These are phyloP conservation scores for Callopanchax toddi DNA, from an alignment of 2,113 vertebrate species.

Conservation along the genomic window DNA sequence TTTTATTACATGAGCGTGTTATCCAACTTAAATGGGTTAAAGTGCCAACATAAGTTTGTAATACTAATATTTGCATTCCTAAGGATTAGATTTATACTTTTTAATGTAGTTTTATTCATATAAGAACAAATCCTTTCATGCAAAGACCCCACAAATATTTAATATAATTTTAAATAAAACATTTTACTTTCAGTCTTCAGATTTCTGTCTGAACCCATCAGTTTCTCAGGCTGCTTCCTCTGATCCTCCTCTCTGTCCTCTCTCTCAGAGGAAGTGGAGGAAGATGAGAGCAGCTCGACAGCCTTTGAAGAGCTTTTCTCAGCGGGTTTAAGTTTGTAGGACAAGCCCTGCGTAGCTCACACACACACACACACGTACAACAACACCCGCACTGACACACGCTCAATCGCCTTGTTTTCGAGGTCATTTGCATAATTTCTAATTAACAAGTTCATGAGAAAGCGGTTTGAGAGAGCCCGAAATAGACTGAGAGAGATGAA, in stretches of 20 bases:
- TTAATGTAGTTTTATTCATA: too few species aligned
- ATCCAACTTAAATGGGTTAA: too few species aligned
- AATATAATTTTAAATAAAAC: too few species aligned
- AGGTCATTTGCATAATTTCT: slow-evolving; percentile 64
- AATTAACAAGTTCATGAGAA: slow-evolving; percentile 56
- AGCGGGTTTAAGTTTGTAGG: slow-evolving; percentile 47
- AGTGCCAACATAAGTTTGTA: too few species aligned
- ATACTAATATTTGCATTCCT: too few species aligned
- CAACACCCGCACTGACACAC: slow-evolving; percentile 4
- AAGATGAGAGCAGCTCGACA: slow-evolving; percentile 46
- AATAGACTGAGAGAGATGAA: slow-evolving; percentile 38
- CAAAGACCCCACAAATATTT: too few species aligned
- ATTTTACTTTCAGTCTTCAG: slow-evolving; percentile 13
- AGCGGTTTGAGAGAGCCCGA: slow-evolving; percentile 15
- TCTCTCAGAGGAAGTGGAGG: slow-evolving; percentile 40
- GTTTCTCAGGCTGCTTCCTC: slow-evolving; percentile 22
- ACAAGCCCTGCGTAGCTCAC: slow-evolving; percentile 21
- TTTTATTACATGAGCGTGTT: too few species aligned
- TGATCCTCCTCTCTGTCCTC: slow-evolving; percentile 39
- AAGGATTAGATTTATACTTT: too few species aligned
- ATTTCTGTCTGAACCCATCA: slow-evolving; percentile 31
- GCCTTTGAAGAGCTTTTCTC: slow-evolving; percentile 62
- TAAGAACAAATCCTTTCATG: not conserved
- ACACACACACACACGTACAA: not conserved
- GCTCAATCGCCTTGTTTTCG: slow-evolving; percentile 28